Conservation (phyloP, 1,140 invertebrate species). For the Zaprionus camerounensis region DNA sequence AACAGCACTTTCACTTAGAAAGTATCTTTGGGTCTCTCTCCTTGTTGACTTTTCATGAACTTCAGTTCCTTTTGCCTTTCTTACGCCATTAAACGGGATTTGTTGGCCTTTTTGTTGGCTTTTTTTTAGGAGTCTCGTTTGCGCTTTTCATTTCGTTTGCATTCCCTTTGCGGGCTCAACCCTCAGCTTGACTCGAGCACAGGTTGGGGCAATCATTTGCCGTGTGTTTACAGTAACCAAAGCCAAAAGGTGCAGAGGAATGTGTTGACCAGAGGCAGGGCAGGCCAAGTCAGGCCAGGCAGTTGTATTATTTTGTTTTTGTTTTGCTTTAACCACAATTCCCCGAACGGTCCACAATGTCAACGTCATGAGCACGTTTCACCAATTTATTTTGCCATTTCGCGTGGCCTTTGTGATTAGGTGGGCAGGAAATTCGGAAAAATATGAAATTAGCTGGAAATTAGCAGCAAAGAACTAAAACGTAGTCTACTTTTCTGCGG, state of each 20-base stretch:
- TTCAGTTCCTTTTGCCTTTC: slow-evolving; percentile 35
- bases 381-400: slow-evolving; percentile 70
- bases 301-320: slow-evolving; percentile 39
- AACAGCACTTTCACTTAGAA: not conserved
- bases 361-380: slow-evolving; percentile 77
- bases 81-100: slow-evolving; percentile 12
- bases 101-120: slow-evolving; percentile 51
- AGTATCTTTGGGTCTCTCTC: not conserved
- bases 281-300: no score
- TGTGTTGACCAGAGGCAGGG: slow-evolving; percentile 27
- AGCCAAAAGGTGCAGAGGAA: slow-evolving; percentile 52
- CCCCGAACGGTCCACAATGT: slow-evolving; percentile 55
- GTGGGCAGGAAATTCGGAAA: slow-evolving; percentile 50
- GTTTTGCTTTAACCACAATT: slow-evolving; percentile 16
- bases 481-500: slow-evolving; percentile 69
- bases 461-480: slow-evolving; percentile 66
- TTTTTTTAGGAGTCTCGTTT: slow-evolving; percentile 51
- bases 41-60: not conserved
- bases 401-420: slow-evolving; percentile 55
- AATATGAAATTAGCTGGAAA: slow-evolving; percentile 80
- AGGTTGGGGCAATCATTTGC: slow-evolving; percentile 11
- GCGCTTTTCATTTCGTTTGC: slow-evolving; percentile 73
- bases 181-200: slow-evolving; percentile 54
- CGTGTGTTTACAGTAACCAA: slow-evolving; percentile 56
- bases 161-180: slow-evolving; percentile 51